These are phyloP conservation scores for Melanotaenia nigrans DNA, from an alignment of 2,797 vertebrate species.

Conservation along the genomic window DNA sequence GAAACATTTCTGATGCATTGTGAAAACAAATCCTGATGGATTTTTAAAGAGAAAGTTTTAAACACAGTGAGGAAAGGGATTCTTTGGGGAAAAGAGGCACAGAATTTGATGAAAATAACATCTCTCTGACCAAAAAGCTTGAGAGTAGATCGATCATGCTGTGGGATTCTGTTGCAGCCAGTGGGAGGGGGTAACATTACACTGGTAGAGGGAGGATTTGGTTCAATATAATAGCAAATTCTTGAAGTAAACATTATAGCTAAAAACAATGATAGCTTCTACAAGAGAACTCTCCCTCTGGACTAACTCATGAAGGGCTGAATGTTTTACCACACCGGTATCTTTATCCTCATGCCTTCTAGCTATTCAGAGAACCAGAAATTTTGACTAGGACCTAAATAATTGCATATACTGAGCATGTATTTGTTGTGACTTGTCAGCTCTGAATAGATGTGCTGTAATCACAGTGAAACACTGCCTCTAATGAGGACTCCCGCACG, in stretches of 20 bases:
- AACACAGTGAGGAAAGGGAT: background rate
- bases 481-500: conserved; percentile 12
- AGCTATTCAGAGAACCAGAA: background rate
- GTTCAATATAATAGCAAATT: background rate
- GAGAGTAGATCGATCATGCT: background rate
- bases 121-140: background rate
- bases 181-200: background rate
- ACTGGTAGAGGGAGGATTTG: background rate
- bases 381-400: background rate
- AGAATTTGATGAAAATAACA: background rate
- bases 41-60: background rate
- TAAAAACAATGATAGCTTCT: background rate
- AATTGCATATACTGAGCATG: conserved; percentile 4
- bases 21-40: background rate
- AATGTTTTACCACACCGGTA: background rate
- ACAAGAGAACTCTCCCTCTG: background rate
- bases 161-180: background rate
- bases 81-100: background rate
- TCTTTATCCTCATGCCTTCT: background rate
- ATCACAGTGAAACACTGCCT: background rate
- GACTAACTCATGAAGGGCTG: background rate
- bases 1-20: background rate
- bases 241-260: background rate
- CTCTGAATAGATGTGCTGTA: background rate
- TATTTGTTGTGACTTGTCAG: conserved; percentile 23